Evolutionary conservation across 2,113 vertebrate species (phyloP).

Genomic region (Smithornis capensis): DNA sequence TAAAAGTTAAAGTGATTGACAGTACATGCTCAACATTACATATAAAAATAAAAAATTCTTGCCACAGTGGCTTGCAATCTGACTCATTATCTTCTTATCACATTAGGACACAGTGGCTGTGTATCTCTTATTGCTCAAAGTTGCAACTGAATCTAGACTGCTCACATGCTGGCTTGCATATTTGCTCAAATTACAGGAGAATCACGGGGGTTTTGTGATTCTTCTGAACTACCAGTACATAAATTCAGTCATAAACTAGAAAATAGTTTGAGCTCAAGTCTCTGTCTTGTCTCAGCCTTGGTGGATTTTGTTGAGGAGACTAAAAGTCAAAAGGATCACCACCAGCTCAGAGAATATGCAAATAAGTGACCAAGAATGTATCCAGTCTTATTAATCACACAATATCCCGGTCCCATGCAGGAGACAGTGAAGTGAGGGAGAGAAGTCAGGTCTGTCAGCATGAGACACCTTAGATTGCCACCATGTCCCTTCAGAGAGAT

Average conservation of each 20-base stretch:
- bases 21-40: neutral
- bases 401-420: neutral
- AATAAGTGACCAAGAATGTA: neutral
- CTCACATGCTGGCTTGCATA: neutral
- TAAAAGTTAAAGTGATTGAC: neutral
- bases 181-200: neutral
- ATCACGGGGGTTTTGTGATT: accelerated
- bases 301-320: neutral
- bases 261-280: neutral
- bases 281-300: neutral
- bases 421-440: neutral
- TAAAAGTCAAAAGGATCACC: neutral
- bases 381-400: neutral
- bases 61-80: neutral
- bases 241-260: neutral
- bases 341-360: neutral
- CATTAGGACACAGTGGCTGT: neutral
- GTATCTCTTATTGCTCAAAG: neutral
- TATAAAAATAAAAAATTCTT: neutral
- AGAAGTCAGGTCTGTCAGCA: neutral
- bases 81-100: neutral
- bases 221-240: neutral
- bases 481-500: neutral
- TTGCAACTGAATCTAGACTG: neutral
- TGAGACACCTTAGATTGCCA: neutral